A percentile compares a stretch with the other conserved stretches of the same genome.
Evolutionary conservation across 92 coral and sea anemone species (phyloP).

Genomic region (Phymanthus crucifer): DNA sequence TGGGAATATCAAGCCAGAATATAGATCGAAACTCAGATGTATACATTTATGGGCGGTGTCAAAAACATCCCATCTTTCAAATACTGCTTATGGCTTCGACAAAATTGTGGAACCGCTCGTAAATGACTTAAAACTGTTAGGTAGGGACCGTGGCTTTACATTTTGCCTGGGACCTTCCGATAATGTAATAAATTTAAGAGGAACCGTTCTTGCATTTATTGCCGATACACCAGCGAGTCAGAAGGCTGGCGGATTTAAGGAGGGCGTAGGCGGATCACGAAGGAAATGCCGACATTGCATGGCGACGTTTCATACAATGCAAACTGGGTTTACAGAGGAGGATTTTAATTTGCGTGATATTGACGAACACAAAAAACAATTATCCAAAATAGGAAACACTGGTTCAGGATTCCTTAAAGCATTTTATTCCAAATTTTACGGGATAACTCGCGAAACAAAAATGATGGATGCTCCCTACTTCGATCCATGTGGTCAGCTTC

Average conservation of each 20-base stretch:
- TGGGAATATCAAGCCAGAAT: slow-evolving; percentile 18
- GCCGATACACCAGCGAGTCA: slow-evolving; percentile 61
- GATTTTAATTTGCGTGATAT: slow-evolving; percentile 36
- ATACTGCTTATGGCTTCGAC: slow-evolving; percentile 33
- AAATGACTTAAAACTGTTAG: slow-evolving; percentile 35
- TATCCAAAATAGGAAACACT: background rate
- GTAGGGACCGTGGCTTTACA: slow-evolving; percentile 25
- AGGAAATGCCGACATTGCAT: slow-evolving; percentile 55
- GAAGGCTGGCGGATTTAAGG: slow-evolving; percentile 48
- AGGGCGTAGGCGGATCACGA: slow-evolving; percentile 49
- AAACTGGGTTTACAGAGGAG: slow-evolving; percentile 35
- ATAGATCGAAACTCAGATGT: slow-evolving; percentile 43
- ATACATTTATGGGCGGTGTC: slow-evolving; percentile 27
- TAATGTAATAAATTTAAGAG: slow-evolving; percentile 33
- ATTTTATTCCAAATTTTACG: slow-evolving; percentile 50
- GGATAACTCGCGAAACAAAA: slow-evolving; percentile 34
- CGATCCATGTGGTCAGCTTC: slow-evolving; percentile 48
- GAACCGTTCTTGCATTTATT: slow-evolving; percentile 27
- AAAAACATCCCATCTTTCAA: slow-evolving; percentile 18
- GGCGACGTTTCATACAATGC: slow-evolving; percentile 44
- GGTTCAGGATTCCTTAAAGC: background rate
- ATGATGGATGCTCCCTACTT: slow-evolving; percentile 51
- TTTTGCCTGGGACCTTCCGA: background rate
- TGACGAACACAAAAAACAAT: slow-evolving; percentile 31
- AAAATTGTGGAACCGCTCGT: slow-evolving; percentile 34